A percentile compares a stretch with the other conserved stretches of the same genome.
Evolutionary conservation across 37 sponge, comb jelly and placozoan species (phyloP).

Genomic region (Geodia barretti): DNA sequence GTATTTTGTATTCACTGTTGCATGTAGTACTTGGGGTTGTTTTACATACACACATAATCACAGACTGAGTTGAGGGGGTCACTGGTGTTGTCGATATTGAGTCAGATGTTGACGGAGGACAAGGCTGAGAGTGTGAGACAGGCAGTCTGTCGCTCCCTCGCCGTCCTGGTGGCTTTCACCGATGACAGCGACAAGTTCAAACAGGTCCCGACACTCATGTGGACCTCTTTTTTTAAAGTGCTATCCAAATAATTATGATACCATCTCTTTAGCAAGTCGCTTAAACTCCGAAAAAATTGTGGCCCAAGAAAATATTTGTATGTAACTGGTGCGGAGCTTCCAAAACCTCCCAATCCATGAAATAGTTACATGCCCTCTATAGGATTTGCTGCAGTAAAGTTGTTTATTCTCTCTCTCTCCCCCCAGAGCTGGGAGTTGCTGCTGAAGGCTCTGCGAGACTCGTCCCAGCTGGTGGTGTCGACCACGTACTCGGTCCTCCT

Average conservation of each 20-base stretch:
- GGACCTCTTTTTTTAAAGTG: too few species aligned
- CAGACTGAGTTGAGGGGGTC: constrained; percentile 83
- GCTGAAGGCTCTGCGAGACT: constrained; percentile 64
- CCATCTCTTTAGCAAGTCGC: too few species aligned
- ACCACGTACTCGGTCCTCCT: constrained; percentile 61
- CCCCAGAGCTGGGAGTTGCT: constrained; percentile 80
- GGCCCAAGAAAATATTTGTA: too few species aligned
- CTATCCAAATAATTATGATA: too few species aligned
- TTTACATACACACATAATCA: background rate
- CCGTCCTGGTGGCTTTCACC: constrained; percentile 76
- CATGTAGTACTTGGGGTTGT: background rate
- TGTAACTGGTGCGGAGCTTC: too few species aligned
- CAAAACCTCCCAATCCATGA: too few species aligned
- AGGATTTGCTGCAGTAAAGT: background rate
- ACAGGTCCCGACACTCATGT: constrained; percentile 23
- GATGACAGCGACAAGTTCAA: constrained; percentile 85
- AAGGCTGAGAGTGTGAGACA: constrained; percentile 80
- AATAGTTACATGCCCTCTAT: too few species aligned
- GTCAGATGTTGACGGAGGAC: constrained; percentile 79
- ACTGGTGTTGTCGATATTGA: constrained; percentile 83
- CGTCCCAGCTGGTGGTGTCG: constrained; percentile 67
- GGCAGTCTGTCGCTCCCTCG: constrained; percentile 65
- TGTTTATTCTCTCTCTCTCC: background rate
- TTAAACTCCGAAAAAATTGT: too few species aligned
- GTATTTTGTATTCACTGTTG: background rate